Conservation (phyloP, 2,113 vertebrate species). For the Campylomormyrus tamandua region DNA sequence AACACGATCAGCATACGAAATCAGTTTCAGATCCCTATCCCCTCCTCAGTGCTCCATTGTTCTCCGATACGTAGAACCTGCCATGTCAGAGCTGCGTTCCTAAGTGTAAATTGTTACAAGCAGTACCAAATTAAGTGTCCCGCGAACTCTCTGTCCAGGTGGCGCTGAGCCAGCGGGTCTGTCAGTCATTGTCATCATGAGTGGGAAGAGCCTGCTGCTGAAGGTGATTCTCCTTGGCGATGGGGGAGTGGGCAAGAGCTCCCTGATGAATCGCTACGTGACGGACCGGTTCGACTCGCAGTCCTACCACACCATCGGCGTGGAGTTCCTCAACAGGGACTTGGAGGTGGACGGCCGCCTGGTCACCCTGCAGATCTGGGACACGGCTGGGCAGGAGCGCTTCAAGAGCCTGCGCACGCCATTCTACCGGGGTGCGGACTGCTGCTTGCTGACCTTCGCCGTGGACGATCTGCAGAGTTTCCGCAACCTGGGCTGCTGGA, state of each 20-base stretch:
- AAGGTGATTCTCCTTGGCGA: slow-evolving; percentile 95
- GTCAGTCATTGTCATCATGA: slow-evolving; percentile 63
- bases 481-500: slow-evolving; percentile 88
- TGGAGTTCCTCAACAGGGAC: slow-evolving; percentile 94
- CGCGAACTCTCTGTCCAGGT: slow-evolving; percentile 37
- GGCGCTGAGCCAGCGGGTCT: slow-evolving; percentile 36
- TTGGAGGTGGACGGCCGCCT: slow-evolving; percentile 88
- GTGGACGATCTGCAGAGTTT: slow-evolving; percentile 93
- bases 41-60: not conserved
- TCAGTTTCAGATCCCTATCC: slow-evolving; percentile 21
- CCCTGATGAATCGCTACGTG: slow-evolving; percentile 95
- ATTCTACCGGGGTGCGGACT: slow-evolving; percentile 93
- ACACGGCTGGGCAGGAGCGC: slow-evolving; percentile 92
- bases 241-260: slow-evolving; percentile 93
- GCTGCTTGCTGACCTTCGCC: slow-evolving; percentile 93
- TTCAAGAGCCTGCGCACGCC: slow-evolving; percentile 93
- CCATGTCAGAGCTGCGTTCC: not conserved
- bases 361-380: slow-evolving; percentile 97
- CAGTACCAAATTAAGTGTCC: not conserved
- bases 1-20: not conserved
- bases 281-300: slow-evolving; percentile 94
- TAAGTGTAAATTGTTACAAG: not conserved
- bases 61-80: not conserved
- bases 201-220: slow-evolving; percentile 85
- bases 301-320: slow-evolving; percentile 95